Conservation (phyloP, 92 coral and sea anemone species). For the Epizoanthus stellaris region DNA sequence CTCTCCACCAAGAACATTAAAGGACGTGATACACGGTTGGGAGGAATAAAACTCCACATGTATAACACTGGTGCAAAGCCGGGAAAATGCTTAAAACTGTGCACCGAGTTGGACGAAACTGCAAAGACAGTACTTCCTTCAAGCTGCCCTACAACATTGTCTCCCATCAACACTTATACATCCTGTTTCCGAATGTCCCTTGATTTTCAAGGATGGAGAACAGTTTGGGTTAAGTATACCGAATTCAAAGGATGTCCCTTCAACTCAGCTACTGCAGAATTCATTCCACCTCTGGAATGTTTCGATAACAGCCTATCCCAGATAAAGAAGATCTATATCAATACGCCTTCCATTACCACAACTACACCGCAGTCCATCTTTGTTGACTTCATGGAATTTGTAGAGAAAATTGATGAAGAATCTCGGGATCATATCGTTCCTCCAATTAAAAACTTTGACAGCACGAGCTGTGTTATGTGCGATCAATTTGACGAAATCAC, state of each 20-base stretch:
- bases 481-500: not conserved
- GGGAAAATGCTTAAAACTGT: not conserved
- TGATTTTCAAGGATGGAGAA: conserved; percentile 37
- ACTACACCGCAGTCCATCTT: too few relatives aligned
- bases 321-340: not conserved
- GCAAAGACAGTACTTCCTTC: not conserved
- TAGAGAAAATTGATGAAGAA: not conserved
- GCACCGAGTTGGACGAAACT: not conserved
- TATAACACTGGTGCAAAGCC: not conserved
- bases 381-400: not conserved
- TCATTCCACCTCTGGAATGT: not conserved
- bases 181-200: not conserved
- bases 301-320: not conserved
- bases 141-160: not conserved
- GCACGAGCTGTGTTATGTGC: too few relatives aligned
- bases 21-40: not conserved
- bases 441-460: too few relatives aligned
- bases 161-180: not conserved
- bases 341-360: not conserved
- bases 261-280: too few relatives aligned
- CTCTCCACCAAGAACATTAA: not conserved
- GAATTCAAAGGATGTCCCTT: conserved; percentile 32
- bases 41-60: not conserved
- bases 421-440: not conserved
- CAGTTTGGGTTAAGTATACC: conserved; percentile 22